Percentiles rank a stretch among this genome's conserved stretches.
These are phyloP conservation scores for Pluvianellus socialis DNA, from an alignment of 2,113 vertebrate genomes.

Conservation along the genomic window DNA sequence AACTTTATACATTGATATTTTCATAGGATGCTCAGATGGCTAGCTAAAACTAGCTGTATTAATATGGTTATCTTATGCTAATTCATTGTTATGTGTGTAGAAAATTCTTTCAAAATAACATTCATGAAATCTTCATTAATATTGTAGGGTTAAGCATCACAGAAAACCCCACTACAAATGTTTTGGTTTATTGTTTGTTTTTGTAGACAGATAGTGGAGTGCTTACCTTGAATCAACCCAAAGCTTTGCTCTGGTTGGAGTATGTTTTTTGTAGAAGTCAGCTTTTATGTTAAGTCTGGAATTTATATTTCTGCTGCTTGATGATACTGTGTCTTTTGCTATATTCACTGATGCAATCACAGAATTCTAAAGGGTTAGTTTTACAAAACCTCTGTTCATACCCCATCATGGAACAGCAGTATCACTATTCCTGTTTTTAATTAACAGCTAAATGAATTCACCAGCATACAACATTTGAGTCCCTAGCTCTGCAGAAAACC, in stretches of 20 bases:
- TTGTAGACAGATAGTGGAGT: background rate
- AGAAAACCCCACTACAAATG: background rate
- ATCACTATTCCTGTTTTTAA: background rate
- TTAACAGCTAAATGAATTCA: background rate
- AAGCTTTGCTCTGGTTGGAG: background rate
- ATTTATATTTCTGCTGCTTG: background rate
- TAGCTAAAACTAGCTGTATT: background rate
- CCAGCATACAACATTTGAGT: background rate
- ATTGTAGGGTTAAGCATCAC: background rate
- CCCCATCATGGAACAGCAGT: background rate
- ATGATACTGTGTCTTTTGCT: background rate
- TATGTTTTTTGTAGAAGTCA: background rate
- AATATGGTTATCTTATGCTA: background rate
- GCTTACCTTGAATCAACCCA: background rate
- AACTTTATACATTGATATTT: background rate
- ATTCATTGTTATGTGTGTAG: background rate
- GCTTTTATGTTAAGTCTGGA: background rate
- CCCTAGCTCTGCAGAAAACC: background rate
- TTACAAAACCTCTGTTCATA: background rate
- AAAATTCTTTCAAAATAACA: background rate
- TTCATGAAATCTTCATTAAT: background rate
- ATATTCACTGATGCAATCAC: background rate
- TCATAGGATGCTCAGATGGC: background rate
- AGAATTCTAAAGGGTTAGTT: background rate
- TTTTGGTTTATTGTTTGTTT: background rate